Conservation (phyloP, 2,888 invertebrate species). For the Drosophila phalerata region DNA sequence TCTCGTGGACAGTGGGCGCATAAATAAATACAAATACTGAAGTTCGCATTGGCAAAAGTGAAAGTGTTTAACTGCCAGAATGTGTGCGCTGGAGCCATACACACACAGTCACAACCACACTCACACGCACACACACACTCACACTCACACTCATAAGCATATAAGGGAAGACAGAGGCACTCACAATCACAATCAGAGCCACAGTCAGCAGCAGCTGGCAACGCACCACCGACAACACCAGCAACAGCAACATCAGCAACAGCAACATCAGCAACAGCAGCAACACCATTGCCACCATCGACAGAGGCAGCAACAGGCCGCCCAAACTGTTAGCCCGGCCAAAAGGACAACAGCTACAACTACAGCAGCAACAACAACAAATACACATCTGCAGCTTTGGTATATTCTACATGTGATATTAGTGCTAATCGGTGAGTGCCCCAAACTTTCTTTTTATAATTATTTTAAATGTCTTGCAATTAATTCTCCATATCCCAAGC, state of each 20-base stretch:
- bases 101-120: slow-evolving; percentile 44
- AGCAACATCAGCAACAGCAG: slow-evolving; percentile 25
- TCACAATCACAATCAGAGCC: slow-evolving; percentile 15
- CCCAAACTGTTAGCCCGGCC: slow-evolving; percentile 35
- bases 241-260: slow-evolving; percentile 33
- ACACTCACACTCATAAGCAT: slow-evolving; percentile 21
- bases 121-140: slow-evolving; percentile 14
- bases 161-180: slow-evolving; percentile 17
- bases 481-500: slow-evolving; percentile 15
- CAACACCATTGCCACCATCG: slow-evolving; percentile 35
- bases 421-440: slow-evolving; percentile 84
- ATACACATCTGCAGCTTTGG: slow-evolving; percentile 76
- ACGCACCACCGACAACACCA: slow-evolving; percentile 46
- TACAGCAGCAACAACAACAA: slow-evolving; percentile 36
- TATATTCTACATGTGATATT: slow-evolving; percentile 84
- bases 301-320: slow-evolving; percentile 64
- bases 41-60: slow-evolving; percentile 36
- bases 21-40: slow-evolving; percentile 45
- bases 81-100: slow-evolving; percentile 66
- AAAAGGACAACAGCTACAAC: slow-evolving; percentile 38
- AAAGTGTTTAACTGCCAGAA: slow-evolving; percentile 59
- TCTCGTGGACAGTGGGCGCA: slow-evolving; percentile 42
- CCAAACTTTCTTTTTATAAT: slow-evolving; percentile 31
- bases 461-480: slow-evolving; percentile 57
- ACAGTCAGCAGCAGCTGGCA: slow-evolving; percentile 46